phyloP scores from a whole-genome alignment of 2,113 vertebrate genomes.

The Globicephala melas region DNA sequence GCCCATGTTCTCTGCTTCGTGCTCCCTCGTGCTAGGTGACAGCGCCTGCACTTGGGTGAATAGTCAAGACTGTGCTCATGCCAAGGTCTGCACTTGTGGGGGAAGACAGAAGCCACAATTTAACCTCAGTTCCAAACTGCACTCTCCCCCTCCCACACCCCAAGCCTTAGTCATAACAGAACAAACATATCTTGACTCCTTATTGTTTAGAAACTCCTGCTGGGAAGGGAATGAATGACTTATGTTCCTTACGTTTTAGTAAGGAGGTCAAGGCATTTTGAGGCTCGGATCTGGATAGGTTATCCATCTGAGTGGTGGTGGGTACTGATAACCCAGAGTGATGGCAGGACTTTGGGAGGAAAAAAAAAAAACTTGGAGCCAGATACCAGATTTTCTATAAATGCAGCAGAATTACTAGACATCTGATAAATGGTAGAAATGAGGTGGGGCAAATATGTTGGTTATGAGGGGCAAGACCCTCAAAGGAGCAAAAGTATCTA shows the following conservation, averaged over 20 bases:
- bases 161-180: neutral
- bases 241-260: neutral
- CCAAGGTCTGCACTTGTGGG: neutral
- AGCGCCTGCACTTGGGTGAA: neutral
- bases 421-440: neutral
- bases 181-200: neutral
- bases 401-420: neutral
- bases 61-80: neutral
- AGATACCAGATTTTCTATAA: neutral
- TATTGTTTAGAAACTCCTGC: neutral
- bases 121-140: neutral
- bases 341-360: neutral
- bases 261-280: neutral
- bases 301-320: neutral
- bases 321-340: neutral
- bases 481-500: neutral
- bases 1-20: neutral
- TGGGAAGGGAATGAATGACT: neutral
- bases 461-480: neutral
- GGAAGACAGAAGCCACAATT: neutral
- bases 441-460: neutral
- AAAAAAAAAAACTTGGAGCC: neutral
- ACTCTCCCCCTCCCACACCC: neutral
- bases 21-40: neutral
- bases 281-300: neutral